Evolutionary conservation across 2,888 invertebrate genomes (phyloP).

Genomic region (Phalangium opilio): DNA sequence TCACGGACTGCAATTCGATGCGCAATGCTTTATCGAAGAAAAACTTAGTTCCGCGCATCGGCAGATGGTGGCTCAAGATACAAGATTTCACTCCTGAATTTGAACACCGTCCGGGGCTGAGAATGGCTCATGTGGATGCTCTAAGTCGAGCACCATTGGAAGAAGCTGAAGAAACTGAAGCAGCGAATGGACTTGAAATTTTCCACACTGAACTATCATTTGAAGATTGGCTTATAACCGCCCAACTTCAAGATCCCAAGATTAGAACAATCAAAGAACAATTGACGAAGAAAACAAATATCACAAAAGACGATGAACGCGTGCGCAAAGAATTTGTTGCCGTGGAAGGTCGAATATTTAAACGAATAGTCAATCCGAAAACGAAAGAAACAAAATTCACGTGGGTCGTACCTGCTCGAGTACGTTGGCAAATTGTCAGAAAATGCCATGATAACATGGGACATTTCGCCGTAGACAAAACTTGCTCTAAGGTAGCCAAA

Average conservation of each 20-base stretch:
- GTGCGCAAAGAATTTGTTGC: background rate
- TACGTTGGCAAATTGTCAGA: background rate
- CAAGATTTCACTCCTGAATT: conserved; percentile 7
- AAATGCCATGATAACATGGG: background rate
- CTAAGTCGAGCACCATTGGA: conserved; percentile 2
- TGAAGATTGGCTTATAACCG: background rate
- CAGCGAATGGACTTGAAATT: background rate
- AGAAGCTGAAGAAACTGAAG: conserved; percentile 1
- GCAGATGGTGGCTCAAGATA: conserved; percentile 1
- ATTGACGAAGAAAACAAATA: background rate
- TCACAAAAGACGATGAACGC: background rate
- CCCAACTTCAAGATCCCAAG: background rate
- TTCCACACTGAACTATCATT: background rate
- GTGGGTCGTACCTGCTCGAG: background rate
- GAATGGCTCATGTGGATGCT: conserved; percentile 9
- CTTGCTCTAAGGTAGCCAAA: background rate
- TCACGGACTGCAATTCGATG: background rate
- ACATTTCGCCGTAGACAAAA: conserved; percentile 1
- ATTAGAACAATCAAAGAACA: background rate
- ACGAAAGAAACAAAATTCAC: background rate
- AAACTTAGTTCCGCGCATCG: conserved; percentile 1
- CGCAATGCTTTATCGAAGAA: background rate
- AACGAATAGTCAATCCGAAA: background rate
- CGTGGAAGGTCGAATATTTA: background rate
- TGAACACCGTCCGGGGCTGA: background rate